Evolutionary conservation across 1,140 invertebrate genomes (phyloP).

Genomic region (Wasmannia auropunctata): DNA sequence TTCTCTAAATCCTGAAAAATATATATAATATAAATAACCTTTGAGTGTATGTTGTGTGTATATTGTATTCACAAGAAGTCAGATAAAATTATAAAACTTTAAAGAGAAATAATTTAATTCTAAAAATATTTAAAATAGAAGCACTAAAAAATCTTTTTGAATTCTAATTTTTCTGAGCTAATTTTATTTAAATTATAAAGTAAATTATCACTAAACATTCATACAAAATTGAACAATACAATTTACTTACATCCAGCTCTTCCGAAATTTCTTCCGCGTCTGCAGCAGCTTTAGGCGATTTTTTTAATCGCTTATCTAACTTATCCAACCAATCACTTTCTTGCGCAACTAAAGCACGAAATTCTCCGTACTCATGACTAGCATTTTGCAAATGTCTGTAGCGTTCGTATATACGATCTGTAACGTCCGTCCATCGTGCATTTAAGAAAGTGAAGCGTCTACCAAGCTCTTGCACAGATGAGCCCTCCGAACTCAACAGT

Average conservation of each 20-base stretch:
- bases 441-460: constrained; percentile 89
- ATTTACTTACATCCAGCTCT: constrained; percentile 92
- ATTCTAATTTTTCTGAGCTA: constrained; percentile 33
- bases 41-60: background rate
- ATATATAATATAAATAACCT: background rate
- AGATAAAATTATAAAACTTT: constrained; percentile 35
- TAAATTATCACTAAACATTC: constrained; percentile 7
- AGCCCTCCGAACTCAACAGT: constrained; percentile 87
- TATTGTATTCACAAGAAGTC: constrained; percentile 76
- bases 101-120: background rate
- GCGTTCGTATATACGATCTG: constrained; percentile 88
- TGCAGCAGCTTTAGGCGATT: constrained; percentile 90
- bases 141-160: constrained; percentile 3
- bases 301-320: constrained; percentile 91
- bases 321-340: constrained; percentile 94
- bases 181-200: background rate
- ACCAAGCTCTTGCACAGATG: constrained; percentile 87
- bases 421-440: constrained; percentile 90
- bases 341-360: constrained; percentile 91
- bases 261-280: constrained; percentile 98
- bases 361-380: constrained; percentile 91
- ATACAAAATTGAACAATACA: background rate
- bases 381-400: constrained; percentile 89
- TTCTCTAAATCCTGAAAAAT: constrained; percentile 92
- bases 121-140: background rate